A percentile compares a stretch with the other conserved stretches of the same genome.
Conservation (phyloP, 2,888 invertebrate species). For the Dasysyrphus albostriatus region DNA sequence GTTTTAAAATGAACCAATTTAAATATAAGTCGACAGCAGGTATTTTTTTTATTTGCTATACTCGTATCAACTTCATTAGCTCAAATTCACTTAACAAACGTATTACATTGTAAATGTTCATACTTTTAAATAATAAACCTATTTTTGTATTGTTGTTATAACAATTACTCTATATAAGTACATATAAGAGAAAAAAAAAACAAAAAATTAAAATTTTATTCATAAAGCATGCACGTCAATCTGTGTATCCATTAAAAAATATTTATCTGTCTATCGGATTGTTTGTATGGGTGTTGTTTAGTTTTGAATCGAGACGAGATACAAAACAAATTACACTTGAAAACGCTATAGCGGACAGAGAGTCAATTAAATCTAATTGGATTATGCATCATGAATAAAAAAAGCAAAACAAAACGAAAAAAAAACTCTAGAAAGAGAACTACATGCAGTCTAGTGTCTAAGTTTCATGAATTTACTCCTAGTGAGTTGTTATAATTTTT, state of each 20-base stretch:
- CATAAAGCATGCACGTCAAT: slow-evolving; percentile 35
- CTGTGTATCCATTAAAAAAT: slow-evolving; percentile 31
- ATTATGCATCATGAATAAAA: slow-evolving; percentile 61
- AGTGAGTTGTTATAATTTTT: neutral
- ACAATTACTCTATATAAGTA: neutral
- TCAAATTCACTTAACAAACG: neutral
- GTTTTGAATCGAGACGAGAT: slow-evolving; percentile 50
- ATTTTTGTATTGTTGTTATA: neutral
- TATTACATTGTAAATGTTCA: slow-evolving; percentile 25
- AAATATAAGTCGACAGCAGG: neutral
- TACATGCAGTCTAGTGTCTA: neutral
- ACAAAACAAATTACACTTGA: slow-evolving; percentile 66
- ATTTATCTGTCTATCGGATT: slow-evolving; percentile 22
- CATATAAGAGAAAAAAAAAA: neutral
- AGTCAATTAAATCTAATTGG: slow-evolving; percentile 77
- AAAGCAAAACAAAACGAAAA: no score
- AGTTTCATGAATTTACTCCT: neutral
- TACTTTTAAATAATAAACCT: slow-evolving; percentile 5
- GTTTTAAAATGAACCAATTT: neutral
- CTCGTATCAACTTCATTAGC: slow-evolving; percentile 1
- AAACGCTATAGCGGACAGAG: slow-evolving; percentile 63
- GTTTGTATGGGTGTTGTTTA: slow-evolving; percentile 3
- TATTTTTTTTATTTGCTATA: neutral
- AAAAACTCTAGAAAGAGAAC: neutral
- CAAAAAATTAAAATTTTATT: slow-evolving; percentile 16